Evolutionary conservation across 1,140 invertebrate species (phyloP), one percentile per base, ranked within the genome.

Genomic region (Aleiodes sp.): DNA sequence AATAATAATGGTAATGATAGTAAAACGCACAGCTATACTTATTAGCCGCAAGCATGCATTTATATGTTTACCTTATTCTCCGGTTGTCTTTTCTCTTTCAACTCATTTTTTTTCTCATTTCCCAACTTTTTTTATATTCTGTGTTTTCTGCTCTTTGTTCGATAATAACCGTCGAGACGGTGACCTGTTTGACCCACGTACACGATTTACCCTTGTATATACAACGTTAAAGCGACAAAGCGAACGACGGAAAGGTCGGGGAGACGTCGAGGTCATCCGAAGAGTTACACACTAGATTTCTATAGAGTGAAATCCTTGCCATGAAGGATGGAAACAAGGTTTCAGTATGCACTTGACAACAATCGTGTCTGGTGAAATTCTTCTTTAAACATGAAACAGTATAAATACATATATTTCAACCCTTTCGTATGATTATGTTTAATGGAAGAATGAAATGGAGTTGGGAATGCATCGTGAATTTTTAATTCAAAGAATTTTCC

Each of bases 81-180:
- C 39, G 4, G 19, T 64, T 64, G 35, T 26, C 62, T 26, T 64
- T 46, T 64, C 37, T 24, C 24, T 64, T 16, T 31, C 31, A 8
- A 8, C 29, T 9, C 14, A 14, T 9, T 60, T 33, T 35, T 16
- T 57, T 62, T 62, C 28, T 37, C 31, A 35, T 31, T 16, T 39
- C 21, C 4, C 52, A 8, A 21, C 10, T 35, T 24, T 63, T 63
- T 26, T 26, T 19, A 31, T 16, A 16, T 63, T 43, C 21, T 35
- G 33, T 19, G n/a, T 39, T 9, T 63, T 19, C 46, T 35, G 14
- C 16, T 16, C 29, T 66, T 66, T 66, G 64, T 66, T 66, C 43
- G 46, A 57, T 66, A 66, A 66, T 66, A 66, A 66, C 43, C 46
- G 64, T 12, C 46, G 14, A 31, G 24, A 43, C 41, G 29, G 64